phyloP scores from a whole-genome alignment of 2,888 invertebrate genomes.

The Reticulitermes lucifugus region DNA sequence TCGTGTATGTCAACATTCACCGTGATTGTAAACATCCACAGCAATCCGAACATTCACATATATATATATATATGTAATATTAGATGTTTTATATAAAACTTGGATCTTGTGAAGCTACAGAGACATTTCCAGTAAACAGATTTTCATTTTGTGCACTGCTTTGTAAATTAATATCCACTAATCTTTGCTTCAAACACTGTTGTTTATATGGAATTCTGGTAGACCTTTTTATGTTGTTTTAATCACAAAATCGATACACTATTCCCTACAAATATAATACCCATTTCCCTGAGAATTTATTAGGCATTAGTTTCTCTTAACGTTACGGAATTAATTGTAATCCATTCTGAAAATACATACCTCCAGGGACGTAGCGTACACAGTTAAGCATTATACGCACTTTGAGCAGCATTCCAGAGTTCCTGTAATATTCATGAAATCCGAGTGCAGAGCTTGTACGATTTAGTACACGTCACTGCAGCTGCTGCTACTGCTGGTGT shows the following conservation, averaged over 20 bases:
- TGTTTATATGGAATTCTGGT: neutral
- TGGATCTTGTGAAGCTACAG: neutral
- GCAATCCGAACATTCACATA: too few species aligned
- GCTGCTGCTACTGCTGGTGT: neutral
- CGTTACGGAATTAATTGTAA: neutral
- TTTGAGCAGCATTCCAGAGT: neutral
- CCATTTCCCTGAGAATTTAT: neutral
- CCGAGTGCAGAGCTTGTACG: neutral
- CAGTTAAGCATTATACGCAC: neutral
- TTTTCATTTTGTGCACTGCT: neutral
- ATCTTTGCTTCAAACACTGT: neutral
- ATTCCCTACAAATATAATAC: neutral
- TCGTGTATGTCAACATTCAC: too few species aligned
- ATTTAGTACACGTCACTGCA: constrained; percentile 2
- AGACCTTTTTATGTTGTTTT: neutral
- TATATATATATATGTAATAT: too few species aligned
- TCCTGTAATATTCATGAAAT: neutral
- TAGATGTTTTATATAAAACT: too few species aligned
- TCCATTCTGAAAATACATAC: neutral
- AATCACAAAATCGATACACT: neutral
- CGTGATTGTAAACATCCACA: too few species aligned
- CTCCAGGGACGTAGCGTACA: neutral
- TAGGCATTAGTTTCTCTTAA: neutral
- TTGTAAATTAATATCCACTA: neutral
- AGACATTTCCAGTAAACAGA: neutral